Evolutionary conservation across 2,888 invertebrate genomes (phyloP), one percentile per base, ranked within the genome.

Genomic region (Boloria selene): DNA sequence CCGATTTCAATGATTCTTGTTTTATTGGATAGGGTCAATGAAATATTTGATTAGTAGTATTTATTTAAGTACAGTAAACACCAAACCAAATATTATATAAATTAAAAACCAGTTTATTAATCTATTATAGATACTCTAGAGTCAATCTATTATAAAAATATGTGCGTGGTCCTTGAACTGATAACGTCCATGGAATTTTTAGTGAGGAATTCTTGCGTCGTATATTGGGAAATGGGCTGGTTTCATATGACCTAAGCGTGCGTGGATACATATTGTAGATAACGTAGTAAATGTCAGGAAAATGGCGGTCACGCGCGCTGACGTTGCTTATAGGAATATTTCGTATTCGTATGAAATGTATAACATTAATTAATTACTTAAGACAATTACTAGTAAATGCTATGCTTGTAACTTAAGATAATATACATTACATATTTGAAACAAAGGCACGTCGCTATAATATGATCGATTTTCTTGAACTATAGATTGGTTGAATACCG

Each of bases 281-380:
- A 64, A 42, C 51, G 51, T 75, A 59, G 78, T 77, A 77, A 79
- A 76, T 72, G 74, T 68, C 64, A 65, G 54, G 73, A 71, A 68
- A 72, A 65, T 61, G 73, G 31, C 31, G 71, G 77, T 76, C 81
- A 81, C 75, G 72, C 79, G 81, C 72, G 74, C 59, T 73, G 67
- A 66, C 50, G 60, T 65, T 42, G 38, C 16, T 50, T 16, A 60
- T n/a, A 51, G 45, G 47, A 49, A 59, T 59, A 17, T 17, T 31
- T 49, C 31, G 31, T 22, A 59, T 31, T 49, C 31, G 31, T 22
- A 59, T 45, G n/a, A n/a, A 49, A 49, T 22, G 22, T 22, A 22
- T 49, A 47, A 16, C 13, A 4, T 17, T 10, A 1, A 17, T 59
- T 49, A 47, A 49, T 59, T 49, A 50, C 49, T 49, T 49, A 38